A percentile compares a stretch with the other conserved stretches of the same genome.
phyloP scores from a whole-genome alignment of 2,113 vertebrate species.

The Lampris megalopsis region DNA sequence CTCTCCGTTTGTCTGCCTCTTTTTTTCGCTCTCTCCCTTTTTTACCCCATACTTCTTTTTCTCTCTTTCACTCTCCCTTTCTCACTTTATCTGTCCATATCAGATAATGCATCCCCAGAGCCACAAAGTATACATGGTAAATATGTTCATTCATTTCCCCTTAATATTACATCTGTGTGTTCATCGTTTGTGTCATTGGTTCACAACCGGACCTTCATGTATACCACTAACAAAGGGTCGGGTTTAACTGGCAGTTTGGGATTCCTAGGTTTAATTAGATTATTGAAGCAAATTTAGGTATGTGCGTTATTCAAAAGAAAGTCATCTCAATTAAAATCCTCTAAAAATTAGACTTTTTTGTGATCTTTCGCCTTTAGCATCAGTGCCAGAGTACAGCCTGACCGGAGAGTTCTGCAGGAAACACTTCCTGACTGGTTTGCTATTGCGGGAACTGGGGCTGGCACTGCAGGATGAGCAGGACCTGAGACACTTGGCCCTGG shows the following conservation, averaged over 20 bases:
- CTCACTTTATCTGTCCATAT: conserved; percentile 59
- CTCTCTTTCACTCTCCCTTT: conserved; percentile 39
- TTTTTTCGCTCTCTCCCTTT: conserved; percentile 14
- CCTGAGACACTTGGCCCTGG: conserved; percentile 92
- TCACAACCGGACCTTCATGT: background rate
- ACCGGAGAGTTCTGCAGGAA: conserved; percentile 98
- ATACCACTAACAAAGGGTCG: background rate
- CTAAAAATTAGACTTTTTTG: conserved; percentile 4
- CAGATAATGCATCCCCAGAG: conserved; percentile 80
- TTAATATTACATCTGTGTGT: background rate
- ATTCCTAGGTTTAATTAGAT: too few relatives aligned
- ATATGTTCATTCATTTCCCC: conserved; percentile 60
- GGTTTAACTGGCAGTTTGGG: too few relatives aligned
- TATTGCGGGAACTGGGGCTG: conserved; percentile 94
- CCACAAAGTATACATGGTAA: conserved; percentile 82
- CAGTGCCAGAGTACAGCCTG: conserved; percentile 94
- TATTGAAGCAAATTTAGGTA: conserved; percentile 32
- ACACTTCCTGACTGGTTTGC: conserved; percentile 94
- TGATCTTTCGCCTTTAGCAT: conserved; percentile 64
- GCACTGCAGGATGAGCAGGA: conserved; percentile 97
- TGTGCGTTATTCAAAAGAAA: conserved; percentile 7
- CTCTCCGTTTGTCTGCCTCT: conserved; percentile 15
- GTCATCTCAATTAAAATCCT: conserved; percentile 19
- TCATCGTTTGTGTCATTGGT: background rate
- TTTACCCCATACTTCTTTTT: conserved; percentile 25